These are phyloP conservation scores for Habrosyne pyritoides DNA, from an alignment of 2,888 invertebrate species.

Conservation along the genomic window DNA sequence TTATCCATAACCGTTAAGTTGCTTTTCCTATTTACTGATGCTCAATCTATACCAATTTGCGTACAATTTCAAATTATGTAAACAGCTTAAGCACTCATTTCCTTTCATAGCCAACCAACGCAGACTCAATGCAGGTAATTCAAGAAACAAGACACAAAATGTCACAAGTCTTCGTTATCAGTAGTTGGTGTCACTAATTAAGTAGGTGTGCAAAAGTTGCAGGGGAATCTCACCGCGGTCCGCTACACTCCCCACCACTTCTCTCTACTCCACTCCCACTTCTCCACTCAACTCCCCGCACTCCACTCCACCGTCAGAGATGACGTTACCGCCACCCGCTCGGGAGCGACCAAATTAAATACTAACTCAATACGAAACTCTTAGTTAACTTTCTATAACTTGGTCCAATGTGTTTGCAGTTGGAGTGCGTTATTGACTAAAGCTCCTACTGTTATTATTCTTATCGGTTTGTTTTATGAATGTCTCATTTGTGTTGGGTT, in stretches of 20 bases:
- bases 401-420: constrained; percentile 25
- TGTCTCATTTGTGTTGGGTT: not conserved
- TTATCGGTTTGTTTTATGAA: not conserved
- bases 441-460: not conserved
- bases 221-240: constrained; percentile 17
- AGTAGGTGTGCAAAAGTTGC: constrained; percentile 28
- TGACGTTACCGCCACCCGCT: constrained; percentile 24
- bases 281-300: constrained; percentile 13
- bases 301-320: constrained; percentile 19
- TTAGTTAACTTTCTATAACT: constrained; percentile 29
- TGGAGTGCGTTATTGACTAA: constrained; percentile 12
- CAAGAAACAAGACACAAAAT: not conserved
- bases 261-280: not conserved
- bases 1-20: too few relatives aligned
- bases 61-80: too few relatives aligned
- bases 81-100: too few relatives aligned
- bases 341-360: constrained; percentile 38
- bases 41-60: too few relatives aligned
- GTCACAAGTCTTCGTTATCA: constrained; percentile 5
- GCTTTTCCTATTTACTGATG: too few relatives aligned
- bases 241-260: constrained; percentile 6
- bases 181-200: constrained; percentile 25
- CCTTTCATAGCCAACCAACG: too few relatives aligned
- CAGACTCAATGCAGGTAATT: not conserved
- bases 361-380: constrained; percentile 23